Base-by-base conservation (phyloP, 2,113 vertebrate genomes). In the Chaetura pelagica region DNA sequence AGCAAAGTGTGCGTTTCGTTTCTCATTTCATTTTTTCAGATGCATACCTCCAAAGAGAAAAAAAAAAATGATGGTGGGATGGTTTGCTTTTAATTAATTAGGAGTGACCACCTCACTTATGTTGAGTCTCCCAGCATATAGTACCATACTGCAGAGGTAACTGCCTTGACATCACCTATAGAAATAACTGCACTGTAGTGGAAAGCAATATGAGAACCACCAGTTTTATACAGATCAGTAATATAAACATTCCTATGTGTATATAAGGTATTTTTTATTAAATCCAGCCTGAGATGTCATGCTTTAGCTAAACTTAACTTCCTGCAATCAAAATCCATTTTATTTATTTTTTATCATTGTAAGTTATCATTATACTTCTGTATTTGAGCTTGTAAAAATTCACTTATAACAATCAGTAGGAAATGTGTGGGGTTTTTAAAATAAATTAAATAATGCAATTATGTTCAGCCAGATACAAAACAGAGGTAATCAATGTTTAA, bases 181-280 rank as follows among this genome's bases (percentile, higher is more conserved):
- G 34, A 94, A 84, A 48, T 58, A 67, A 48, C 32, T 46, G 19
- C 3, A 32, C 12, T 75, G 27, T 6, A 44, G 11, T 19, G 8
- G 44, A 90, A 81, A 75, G 22, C 16, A 79, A 32, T 4, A 21
- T 10, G 7, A 26, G 30, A 84, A 69, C 21, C 13, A 69, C 35
- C 38, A 84, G 79, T 46, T 42, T 5, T 46, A 58, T 75, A 68
- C 40, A 64, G 10, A 68, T 61, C 8, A 40, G 58, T 35, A 62
- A 57, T 24, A 32, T 24, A 64, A 81, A 87, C n/a, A 64, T 30
- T 2, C 6, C 3, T 69, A 15, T 30, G 22, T 49, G 0, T 30
- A 89, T 94, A 78, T 57, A 35, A 81, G 44, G 13, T 55, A 83
- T 63, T 76, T 96, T 61, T 5, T 32, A 48, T 16, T 58, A 91